phyloP scores from a whole-genome alignment of 2,113 vertebrate genomes.

The Pseudolaguvia tuberculata region DNA sequence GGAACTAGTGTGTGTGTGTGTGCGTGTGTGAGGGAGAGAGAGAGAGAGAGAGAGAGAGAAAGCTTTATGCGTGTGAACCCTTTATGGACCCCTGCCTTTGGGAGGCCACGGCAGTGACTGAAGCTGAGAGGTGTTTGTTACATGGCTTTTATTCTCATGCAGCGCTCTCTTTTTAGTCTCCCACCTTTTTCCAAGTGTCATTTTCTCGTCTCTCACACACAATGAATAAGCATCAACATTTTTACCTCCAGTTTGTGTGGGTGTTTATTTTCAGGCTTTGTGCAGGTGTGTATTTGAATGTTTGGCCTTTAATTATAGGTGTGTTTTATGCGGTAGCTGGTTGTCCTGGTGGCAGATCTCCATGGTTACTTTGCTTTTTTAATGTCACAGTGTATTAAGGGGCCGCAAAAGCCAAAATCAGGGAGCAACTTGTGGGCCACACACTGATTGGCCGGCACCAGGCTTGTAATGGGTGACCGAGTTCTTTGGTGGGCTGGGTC shows the following conservation, averaged over 20 bases:
- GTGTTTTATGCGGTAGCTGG: slow-evolving; percentile 27
- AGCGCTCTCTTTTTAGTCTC: neutral
- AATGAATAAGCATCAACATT: neutral
- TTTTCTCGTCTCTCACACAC: neutral
- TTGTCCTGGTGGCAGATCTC: slow-evolving; percentile 34
- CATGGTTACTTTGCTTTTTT: slow-evolving; percentile 41
- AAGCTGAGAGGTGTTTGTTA: slow-evolving; percentile 25
- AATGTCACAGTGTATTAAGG: slow-evolving; percentile 48
- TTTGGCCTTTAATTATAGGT: slow-evolving; percentile 15
- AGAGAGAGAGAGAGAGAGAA: neutral
- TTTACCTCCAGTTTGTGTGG: too few species aligned
- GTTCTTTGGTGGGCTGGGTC: slow-evolving; percentile 47
- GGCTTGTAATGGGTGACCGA: slow-evolving; percentile 34
- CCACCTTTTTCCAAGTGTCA: slow-evolving; percentile 14
- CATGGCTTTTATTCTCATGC: neutral
- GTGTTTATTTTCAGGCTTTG: neutral
- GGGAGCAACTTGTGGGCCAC: slow-evolving; percentile 24
- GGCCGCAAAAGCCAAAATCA: slow-evolving; percentile 32
- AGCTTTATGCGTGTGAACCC: too few species aligned
- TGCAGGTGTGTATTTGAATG: slow-evolving; percentile 28
- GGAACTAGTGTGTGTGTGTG: neutral
- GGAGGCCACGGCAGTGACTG: neutral
- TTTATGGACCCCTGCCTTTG: neutral
- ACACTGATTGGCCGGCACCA: slow-evolving; percentile 20
- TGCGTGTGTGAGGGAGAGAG: slow-evolving; percentile 21